Evolutionary conservation across 64 coral and sea anemone genomes (phyloP).

Genomic region (Hydrozoanthus tunicans): DNA sequence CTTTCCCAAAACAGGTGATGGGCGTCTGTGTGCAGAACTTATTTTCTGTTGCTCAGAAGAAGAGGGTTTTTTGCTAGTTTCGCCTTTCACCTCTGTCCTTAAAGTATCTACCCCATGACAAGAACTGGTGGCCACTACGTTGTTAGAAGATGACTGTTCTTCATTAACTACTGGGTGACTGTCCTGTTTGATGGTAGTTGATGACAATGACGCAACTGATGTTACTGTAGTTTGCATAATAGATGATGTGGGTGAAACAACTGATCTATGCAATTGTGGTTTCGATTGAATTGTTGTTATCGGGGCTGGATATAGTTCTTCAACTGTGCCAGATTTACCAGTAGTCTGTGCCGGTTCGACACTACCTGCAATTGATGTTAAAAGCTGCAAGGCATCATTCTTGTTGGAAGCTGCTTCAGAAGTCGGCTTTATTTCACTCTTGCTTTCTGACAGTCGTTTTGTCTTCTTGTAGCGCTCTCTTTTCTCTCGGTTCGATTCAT

Average conservation of each 20-base stretch:
- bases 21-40: not conserved
- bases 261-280: not conserved
- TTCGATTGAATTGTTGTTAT: not conserved
- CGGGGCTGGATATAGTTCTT: not conserved
- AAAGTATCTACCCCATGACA: not conserved
- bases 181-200: not conserved
- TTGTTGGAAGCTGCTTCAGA: slow-evolving; percentile 28
- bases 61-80: not conserved
- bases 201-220: not conserved
- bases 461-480: slow-evolving; percentile 59
- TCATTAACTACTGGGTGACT: slow-evolving; percentile 27
- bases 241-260: not conserved
- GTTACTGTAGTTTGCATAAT: not conserved
- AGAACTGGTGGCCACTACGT: not conserved
- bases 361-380: slow-evolving; percentile 37
- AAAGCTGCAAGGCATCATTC: slow-evolving; percentile 55
- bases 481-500: slow-evolving; percentile 64
- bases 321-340: not conserved
- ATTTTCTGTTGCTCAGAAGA: not conserved
- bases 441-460: slow-evolving; percentile 49
- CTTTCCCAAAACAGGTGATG: slow-evolving; percentile 43
- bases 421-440: slow-evolving; percentile 32
- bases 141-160: not conserved
- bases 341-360: slow-evolving; percentile 1
- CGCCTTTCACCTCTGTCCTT: not conserved